These are phyloP conservation scores for Vidua chalybeata DNA, from an alignment of 2,113 vertebrate genomes.

Conservation along the genomic window DNA sequence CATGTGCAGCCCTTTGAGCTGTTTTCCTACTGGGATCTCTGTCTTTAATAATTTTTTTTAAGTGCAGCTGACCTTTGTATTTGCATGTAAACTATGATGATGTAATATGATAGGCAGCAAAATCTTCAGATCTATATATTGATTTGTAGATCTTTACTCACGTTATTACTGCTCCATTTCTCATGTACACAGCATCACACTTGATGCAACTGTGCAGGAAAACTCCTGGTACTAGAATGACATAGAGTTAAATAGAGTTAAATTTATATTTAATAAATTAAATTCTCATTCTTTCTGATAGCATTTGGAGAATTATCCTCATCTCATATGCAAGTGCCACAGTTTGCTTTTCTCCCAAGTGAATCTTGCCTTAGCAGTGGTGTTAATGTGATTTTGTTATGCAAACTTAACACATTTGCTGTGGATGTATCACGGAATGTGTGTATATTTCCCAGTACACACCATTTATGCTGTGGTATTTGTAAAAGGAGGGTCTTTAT, in stretches of 20 bases:
- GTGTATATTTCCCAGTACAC: background rate
- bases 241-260: background rate
- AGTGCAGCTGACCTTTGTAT: rapidly evolving
- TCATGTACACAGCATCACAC: background rate
- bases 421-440: background rate
- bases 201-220: background rate
- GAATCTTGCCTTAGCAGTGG: background rate
- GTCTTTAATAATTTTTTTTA: background rate
- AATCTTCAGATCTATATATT: background rate
- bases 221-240: background rate
- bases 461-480: background rate
- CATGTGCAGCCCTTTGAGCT: background rate
- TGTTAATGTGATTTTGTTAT: background rate
- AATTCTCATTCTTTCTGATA: background rate
- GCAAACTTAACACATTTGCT: background rate
- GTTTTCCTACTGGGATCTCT: background rate
- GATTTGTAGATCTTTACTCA: background rate
- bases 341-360: background rate
- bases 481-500: background rate
- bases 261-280: background rate
- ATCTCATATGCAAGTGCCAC: background rate
- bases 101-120: background rate
- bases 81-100: background rate
- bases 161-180: background rate
- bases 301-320: background rate